Conservation (phyloP, 2,888 invertebrate genomes). For the Metallyticus violacea region DNA sequence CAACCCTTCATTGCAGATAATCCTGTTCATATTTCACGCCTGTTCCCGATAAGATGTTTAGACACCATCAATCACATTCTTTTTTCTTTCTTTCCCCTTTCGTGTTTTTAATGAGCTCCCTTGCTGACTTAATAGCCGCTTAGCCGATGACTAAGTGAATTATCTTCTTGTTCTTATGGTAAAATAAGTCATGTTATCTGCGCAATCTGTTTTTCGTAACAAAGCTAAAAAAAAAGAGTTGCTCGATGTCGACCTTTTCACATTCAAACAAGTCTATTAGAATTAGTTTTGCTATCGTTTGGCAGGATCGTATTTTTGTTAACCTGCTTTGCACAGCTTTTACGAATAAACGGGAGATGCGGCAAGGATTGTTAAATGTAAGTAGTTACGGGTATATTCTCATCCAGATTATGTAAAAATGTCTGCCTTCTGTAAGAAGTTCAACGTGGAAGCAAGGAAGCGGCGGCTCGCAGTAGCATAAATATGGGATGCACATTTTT, state of each 20-base stretch:
- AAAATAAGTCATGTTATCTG: not conserved
- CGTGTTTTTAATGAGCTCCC: constrained; percentile 17
- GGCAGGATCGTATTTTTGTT: not conserved
- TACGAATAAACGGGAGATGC: too few relatives aligned
- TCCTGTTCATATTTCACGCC: not conserved
- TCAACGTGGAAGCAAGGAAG: too few relatives aligned
- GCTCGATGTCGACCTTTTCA: not conserved
- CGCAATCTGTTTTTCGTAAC: not conserved
- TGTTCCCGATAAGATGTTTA: not conserved
- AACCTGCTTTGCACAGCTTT: not conserved
- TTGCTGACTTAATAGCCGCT: constrained; percentile 28
- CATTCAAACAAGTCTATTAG: not conserved
- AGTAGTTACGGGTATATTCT: too few relatives aligned
- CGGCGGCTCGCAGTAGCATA: too few relatives aligned
- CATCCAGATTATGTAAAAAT: too few relatives aligned
- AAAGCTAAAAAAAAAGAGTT: not conserved
- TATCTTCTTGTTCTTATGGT: constrained; percentile 6
- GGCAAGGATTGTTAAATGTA: too few relatives aligned
- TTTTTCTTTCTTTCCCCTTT: not conserved
- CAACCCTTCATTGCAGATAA: not conserved
- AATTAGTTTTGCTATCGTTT: not conserved
- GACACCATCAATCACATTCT: constrained; percentile 9
- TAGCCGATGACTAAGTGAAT: constrained; percentile 30
- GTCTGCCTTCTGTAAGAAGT: too few relatives aligned
- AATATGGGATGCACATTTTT: too few relatives aligned